Percentiles rank a stretch among this genome's conserved stretches.
Evolutionary conservation across 1,140 invertebrate genomes (phyloP).

Genomic region (Conopomorpha cramerella): DNA sequence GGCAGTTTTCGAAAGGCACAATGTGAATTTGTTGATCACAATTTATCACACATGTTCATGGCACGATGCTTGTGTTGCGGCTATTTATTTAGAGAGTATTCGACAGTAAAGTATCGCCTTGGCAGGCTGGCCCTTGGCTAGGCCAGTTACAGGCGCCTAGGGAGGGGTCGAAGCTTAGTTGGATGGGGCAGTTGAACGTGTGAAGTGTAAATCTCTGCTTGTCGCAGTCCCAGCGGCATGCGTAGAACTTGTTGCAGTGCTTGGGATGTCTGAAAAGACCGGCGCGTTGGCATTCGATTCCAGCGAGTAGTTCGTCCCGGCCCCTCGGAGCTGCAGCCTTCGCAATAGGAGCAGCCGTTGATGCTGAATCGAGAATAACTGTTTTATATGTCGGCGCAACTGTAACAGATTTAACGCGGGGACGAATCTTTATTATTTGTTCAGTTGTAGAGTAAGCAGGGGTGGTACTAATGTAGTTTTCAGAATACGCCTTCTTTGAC

Average conservation of each 20-base stretch:
- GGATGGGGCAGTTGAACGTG: constrained; percentile 80
- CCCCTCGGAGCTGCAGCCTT: constrained; percentile 55
- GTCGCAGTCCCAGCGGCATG: constrained; percentile 81
- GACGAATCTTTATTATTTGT: constrained; percentile 28
- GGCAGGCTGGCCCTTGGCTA: constrained; percentile 77
- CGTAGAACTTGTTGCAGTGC: constrained; percentile 84
- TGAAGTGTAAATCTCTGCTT: constrained; percentile 79
- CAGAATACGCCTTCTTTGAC: constrained; percentile 15
- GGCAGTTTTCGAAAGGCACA: background rate
- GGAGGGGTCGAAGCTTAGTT: constrained; percentile 76
- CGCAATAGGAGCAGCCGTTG: constrained; percentile 11
- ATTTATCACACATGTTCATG: constrained; percentile 51
- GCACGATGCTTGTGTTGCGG: constrained; percentile 24
- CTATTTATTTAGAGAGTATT: constrained; percentile 46
- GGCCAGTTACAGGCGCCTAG: constrained; percentile 84
- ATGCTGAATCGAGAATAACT: constrained; percentile 36
- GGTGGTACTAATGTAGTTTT: constrained; percentile 26
- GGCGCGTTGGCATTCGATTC: constrained; percentile 73
- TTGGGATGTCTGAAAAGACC: constrained; percentile 83
- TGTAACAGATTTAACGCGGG: constrained; percentile 37
- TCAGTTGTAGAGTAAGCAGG: constrained; percentile 29
- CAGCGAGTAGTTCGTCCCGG: constrained; percentile 64
- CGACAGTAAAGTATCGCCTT: constrained; percentile 70
- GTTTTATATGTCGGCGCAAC: constrained; percentile 52
- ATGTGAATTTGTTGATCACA: constrained; percentile 13